These are phyloP conservation scores for Antheraea mylitta DNA, from an alignment of 1,140 invertebrate genomes.

Conservation along the genomic window DNA sequence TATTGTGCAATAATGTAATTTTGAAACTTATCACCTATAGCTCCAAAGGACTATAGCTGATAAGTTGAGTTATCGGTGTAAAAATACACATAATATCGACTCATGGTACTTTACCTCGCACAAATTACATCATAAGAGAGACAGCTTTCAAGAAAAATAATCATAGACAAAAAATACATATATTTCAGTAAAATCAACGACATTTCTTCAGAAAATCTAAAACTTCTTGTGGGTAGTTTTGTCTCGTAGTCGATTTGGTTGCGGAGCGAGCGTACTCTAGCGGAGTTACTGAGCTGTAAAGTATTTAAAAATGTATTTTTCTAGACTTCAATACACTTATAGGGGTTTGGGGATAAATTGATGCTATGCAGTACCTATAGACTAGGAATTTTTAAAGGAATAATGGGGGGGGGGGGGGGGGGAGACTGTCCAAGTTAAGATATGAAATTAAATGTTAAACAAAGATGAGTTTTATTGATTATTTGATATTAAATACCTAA, in stretches of 20 bases:
- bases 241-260: slow-evolving; percentile 38
- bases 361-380: too few species aligned
- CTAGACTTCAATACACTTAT: neutral
- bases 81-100: neutral
- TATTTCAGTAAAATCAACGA: slow-evolving; percentile 32
- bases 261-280: slow-evolving; percentile 52
- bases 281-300: slow-evolving; percentile 47
- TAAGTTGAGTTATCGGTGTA: too few species aligned
- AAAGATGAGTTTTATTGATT: too few species aligned
- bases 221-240: slow-evolving; percentile 50
- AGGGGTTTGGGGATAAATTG: too few species aligned
- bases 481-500: too few species aligned
- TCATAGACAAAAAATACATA: neutral
- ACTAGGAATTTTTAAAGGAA: too few species aligned
- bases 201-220: slow-evolving; percentile 60
- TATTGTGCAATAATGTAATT: too few species aligned
- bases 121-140: slow-evolving; percentile 2
- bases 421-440: too few species aligned
- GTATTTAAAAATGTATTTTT: slow-evolving; percentile 1
- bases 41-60: neutral
- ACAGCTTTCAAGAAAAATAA: neutral
- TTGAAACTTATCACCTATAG: slow-evolving; percentile 6
- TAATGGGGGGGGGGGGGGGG: too few species aligned
- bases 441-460: too few species aligned
- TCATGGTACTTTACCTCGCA: neutral